phyloP scores from a whole-genome alignment of 2,888 invertebrate species.

The Aleiodes alternator region DNA sequence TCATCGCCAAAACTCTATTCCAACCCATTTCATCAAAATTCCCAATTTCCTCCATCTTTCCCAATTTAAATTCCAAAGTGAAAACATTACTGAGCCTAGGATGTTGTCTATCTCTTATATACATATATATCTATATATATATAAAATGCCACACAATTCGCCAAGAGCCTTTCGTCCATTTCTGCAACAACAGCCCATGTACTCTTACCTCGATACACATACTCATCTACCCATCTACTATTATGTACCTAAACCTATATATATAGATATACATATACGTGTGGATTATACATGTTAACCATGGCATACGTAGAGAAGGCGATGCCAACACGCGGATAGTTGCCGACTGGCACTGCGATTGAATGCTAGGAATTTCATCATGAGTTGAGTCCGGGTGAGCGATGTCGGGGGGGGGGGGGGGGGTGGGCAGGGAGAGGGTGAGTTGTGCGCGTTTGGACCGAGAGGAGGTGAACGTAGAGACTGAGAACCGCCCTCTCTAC shows the following conservation, averaged over 20 bases:
- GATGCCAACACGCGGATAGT: conserved; percentile 61
- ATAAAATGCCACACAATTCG: conserved; percentile 14
- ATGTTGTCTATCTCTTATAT: conserved; percentile 32
- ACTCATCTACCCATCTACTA: conserved; percentile 16
- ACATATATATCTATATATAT: conserved; percentile 37
- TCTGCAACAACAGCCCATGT: conserved; percentile 31
- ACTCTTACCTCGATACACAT: conserved; percentile 28
- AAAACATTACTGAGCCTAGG: background rate
- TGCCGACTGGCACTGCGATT: conserved; percentile 73
- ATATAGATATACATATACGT: conserved; percentile 3
- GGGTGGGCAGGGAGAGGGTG: conserved; percentile 54
- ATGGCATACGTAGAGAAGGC: conserved; percentile 44
- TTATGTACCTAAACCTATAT: conserved; percentile 30
- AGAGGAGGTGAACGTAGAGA: conserved; percentile 58
- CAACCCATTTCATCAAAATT: too few species aligned
- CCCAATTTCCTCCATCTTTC: too few species aligned
- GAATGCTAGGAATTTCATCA: conserved; percentile 76
- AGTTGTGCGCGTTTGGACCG: conserved; percentile 57
- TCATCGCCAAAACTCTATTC: too few species aligned
- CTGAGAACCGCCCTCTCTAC: conserved; percentile 58
- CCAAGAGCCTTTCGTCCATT: conserved; percentile 38
- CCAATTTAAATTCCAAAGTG: too few species aligned
- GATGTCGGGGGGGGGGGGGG: conserved; percentile 70
- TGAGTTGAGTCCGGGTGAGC: conserved; percentile 76
- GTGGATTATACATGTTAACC: conserved; percentile 36